Evolutionary conservation across 1,140 invertebrate species (phyloP).

Genomic region (Leguminivora glycinivorella): DNA sequence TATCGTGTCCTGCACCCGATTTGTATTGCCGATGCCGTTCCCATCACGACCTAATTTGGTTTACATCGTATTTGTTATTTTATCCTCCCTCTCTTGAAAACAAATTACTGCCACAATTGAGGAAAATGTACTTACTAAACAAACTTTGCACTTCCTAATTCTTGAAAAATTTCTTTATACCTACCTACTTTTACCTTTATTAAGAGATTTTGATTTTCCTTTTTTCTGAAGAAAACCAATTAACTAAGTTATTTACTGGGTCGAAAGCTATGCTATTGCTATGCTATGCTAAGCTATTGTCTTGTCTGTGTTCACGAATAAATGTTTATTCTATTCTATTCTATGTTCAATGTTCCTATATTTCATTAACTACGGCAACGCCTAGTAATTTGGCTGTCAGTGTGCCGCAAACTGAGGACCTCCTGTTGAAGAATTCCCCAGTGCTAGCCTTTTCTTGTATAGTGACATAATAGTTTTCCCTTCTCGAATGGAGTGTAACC

Average conservation of each 20-base stretch:
- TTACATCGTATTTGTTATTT: slow-evolving; percentile 28
- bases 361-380: too few relatives aligned
- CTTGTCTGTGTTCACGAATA: too few relatives aligned
- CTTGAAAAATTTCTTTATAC: background rate
- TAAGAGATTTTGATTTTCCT: background rate
- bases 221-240: background rate
- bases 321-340: too few relatives aligned
- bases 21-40: slow-evolving; percentile 33
- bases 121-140: background rate
- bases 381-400: too few relatives aligned
- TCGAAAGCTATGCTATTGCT: too few relatives aligned
- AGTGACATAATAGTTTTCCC: too few relatives aligned
- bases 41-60: slow-evolving; percentile 47
- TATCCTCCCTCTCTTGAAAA: slow-evolving; percentile 9
- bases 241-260: background rate
- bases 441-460: too few relatives aligned
- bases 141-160: slow-evolving; percentile 3
- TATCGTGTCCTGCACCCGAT: slow-evolving; percentile 37
- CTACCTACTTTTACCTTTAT: background rate
- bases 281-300: too few relatives aligned
- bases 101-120: slow-evolving; percentile 10
- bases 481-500: too few relatives aligned
- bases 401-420: too few relatives aligned
- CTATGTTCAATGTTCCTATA: too few relatives aligned
- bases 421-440: too few relatives aligned